Conservation (phyloP, 2,888 invertebrate genomes). For the Cerastis leucographa region DNA sequence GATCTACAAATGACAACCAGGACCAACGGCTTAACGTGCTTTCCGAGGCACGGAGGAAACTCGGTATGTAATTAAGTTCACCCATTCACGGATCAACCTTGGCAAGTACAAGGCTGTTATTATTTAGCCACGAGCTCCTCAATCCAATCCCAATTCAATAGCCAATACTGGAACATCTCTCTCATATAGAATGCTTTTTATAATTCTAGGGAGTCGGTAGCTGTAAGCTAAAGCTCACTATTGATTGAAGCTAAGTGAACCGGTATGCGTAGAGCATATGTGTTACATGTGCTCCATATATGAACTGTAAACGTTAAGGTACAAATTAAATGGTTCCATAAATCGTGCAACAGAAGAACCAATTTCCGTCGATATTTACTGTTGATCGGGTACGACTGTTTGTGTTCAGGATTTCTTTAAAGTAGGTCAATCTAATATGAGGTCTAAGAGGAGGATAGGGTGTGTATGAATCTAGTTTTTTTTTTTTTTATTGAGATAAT, state of each 20-base stretch:
- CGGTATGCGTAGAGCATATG: background rate
- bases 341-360: slow-evolving; percentile 3
- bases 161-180: too few species aligned
- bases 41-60: too few species aligned
- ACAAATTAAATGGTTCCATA: background rate
- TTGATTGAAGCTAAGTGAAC: background rate
- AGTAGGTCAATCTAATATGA: background rate
- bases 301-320: background rate
- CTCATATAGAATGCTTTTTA: background rate
- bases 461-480: background rate
- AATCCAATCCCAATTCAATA: too few species aligned
- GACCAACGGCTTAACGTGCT: too few species aligned
- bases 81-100: too few species aligned
- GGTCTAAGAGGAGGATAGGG: background rate
- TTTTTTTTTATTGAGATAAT: background rate
- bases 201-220: background rate
- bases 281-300: background rate
- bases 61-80: too few species aligned
- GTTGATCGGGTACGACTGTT: background rate
- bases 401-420: background rate
- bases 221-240: background rate
- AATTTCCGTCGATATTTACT: slow-evolving; percentile 22
- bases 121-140: too few species aligned
- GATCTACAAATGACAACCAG: too few species aligned
- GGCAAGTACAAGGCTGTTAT: too few species aligned